Conservation (phyloP, 2,797 vertebrate species). For the Momotus momota region DNA sequence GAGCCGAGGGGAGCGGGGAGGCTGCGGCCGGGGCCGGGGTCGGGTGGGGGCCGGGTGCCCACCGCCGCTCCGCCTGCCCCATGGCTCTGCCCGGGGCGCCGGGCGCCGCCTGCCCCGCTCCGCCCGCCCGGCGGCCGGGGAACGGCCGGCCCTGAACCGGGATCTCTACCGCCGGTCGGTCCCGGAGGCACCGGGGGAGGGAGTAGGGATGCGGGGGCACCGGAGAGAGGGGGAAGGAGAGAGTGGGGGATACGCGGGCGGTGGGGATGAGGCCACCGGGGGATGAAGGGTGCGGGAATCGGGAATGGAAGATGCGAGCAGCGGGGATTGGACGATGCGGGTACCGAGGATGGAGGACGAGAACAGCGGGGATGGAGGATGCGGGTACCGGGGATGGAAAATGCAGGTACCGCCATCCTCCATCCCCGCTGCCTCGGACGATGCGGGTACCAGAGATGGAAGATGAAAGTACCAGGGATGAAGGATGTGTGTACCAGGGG, state of each 20-base stretch:
- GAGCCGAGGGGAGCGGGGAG: slow-evolving; percentile 21
- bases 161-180: background rate
- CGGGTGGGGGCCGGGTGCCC: slow-evolving; percentile 6
- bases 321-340: background rate
- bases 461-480: background rate
- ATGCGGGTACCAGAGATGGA: background rate
- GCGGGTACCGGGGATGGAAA: background rate
- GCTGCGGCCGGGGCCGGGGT: background rate
- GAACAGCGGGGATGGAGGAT: background rate
- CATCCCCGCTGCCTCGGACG: background rate
- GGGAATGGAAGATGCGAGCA: background rate
- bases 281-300: background rate
- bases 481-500: background rate
- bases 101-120: slow-evolving; percentile 38
- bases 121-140: background rate
- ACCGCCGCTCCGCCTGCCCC: background rate
- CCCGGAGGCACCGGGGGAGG: background rate
- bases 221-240: background rate
- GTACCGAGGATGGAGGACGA: background rate
- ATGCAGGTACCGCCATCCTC: background rate
- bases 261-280: background rate
- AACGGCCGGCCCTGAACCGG: slow-evolving; percentile 26
- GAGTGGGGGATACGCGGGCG: background rate
- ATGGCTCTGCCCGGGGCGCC: background rate
- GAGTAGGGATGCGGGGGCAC: background rate